Percentiles rank a stretch among this genome's conserved stretches.
These are phyloP conservation scores for Sylvia borin DNA, from an alignment of 2,797 vertebrate species.

Conservation along the genomic window DNA sequence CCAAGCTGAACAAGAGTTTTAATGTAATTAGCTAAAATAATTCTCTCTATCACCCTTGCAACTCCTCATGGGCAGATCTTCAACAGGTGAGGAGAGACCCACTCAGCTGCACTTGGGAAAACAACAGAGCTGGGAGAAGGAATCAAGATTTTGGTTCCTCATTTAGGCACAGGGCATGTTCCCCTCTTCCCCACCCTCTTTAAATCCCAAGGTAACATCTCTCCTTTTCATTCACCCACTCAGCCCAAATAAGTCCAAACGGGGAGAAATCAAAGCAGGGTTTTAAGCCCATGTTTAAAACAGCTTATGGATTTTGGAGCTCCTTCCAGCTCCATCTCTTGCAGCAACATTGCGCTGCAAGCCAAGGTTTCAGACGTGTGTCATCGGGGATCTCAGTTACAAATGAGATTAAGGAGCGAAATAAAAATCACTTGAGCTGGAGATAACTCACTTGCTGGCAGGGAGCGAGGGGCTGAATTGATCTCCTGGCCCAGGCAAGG, in stretches of 20 bases:
- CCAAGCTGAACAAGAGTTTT: not conserved
- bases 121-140: not conserved
- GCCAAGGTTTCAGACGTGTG: slow-evolving; percentile 57
- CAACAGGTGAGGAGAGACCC: not conserved
- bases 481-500: slow-evolving; percentile 48
- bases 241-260: not conserved
- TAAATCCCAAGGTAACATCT: not conserved
- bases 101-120: not conserved
- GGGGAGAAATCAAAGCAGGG: not conserved
- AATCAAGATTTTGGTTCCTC: not conserved
- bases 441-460: slow-evolving; percentile 71
- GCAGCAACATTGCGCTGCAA: not conserved
- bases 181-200: accelerated
- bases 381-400: slow-evolving; percentile 56
- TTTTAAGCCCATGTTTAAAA: slow-evolving; percentile 14
- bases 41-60: not conserved
- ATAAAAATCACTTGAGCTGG: slow-evolving; percentile 63
- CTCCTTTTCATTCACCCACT: not conserved
- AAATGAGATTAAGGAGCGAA: slow-evolving; percentile 70
- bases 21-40: not conserved
- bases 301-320: not conserved
- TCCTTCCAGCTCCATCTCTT: slow-evolving; percentile 32
- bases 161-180: not conserved
- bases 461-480: slow-evolving; percentile 45
- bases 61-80: not conserved